Conservation (phyloP, 2,113 vertebrate species). For the Albula glossodonta region DNA sequence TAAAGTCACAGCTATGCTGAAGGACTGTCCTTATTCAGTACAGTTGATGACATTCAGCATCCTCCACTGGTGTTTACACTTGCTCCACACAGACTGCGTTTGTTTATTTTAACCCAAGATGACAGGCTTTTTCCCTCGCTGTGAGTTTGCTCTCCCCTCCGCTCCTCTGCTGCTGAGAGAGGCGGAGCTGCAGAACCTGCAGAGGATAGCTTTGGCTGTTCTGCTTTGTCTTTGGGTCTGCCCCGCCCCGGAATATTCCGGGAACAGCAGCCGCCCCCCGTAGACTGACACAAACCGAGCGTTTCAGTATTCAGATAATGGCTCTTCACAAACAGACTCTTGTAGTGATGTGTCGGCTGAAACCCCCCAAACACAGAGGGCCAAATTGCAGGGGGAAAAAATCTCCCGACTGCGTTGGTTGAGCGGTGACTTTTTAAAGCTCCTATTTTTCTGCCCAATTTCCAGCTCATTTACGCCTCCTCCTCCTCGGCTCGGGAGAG, state of each 20-base stretch:
- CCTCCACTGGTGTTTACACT: not conserved
- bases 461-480: no score
- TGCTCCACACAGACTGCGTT: not conserved
- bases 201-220: not conserved
- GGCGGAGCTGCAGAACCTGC: not conserved
- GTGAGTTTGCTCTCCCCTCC: not conserved
- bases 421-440: no score
- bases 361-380: not conserved
- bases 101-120: not conserved
- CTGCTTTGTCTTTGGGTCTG: not conserved
- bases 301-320: not conserved
- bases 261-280: not conserved
- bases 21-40: no score
- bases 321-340: not conserved
- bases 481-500: no score
- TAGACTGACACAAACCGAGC: not conserved
- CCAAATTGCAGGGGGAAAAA: not conserved
- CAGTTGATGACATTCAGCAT: no score
- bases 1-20: no score
- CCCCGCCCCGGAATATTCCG: not conserved
- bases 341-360: not conserved
- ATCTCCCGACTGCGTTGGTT: not conserved
- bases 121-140: not conserved
- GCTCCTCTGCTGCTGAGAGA: not conserved
- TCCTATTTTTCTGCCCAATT: no score